Conservation (phyloP, 2,888 invertebrate species). For the Melinopterus prodromus region DNA sequence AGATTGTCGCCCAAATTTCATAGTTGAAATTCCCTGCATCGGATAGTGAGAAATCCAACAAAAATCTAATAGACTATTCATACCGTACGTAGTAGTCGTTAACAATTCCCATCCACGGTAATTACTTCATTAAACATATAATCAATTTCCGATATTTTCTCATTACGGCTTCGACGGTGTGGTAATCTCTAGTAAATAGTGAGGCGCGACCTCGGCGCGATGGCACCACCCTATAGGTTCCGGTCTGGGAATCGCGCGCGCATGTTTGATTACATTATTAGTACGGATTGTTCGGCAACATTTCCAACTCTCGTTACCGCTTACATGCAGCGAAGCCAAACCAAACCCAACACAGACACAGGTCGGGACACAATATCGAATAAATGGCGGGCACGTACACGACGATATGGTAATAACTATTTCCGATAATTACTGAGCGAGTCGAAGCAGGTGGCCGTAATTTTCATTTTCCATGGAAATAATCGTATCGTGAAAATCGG, state of each 20-base stretch:
- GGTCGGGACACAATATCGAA: background rate
- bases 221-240: background rate
- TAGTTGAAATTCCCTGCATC: no score
- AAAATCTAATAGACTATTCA: no score
- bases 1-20: no score
- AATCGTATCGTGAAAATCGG: background rate
- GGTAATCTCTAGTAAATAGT: background rate
- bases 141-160: constrained; percentile 4
- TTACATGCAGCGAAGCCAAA: background rate
- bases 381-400: background rate
- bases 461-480: background rate
- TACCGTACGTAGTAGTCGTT: background rate
- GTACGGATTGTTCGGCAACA: constrained; percentile 4
- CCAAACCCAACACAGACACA: background rate
- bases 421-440: background rate
- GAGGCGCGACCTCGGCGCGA: background rate
- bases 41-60: no score
- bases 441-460: constrained; percentile 4
- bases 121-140: background rate
- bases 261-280: background rate
- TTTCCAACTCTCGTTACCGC: background rate
- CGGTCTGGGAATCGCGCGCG: background rate
- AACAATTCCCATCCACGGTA: background rate
- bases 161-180: background rate
- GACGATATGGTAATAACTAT: constrained; percentile 4